Evolutionary conservation across 92 coral and sea anemone species (phyloP), one percentile per base, ranked within the genome.

Genomic region (Heteractis magnifica): DNA sequence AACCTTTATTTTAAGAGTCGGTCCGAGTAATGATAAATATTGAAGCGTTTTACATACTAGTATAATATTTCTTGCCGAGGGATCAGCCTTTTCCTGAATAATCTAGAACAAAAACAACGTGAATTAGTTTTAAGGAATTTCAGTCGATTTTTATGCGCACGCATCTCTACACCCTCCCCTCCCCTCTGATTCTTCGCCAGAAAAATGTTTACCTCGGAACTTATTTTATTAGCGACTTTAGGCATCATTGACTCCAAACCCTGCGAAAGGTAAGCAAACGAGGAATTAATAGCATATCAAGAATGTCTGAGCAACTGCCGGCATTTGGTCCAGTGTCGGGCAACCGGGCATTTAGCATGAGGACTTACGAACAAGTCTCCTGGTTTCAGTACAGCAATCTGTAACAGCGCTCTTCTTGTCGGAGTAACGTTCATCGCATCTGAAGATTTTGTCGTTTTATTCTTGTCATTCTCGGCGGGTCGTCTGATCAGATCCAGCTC

Each of bases 351-450:
- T 34, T 34, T 34, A 34, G 44, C 44, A 34, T 34, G 3, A 8
- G 53, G 20, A 93, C 98, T 91, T 72, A 93, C 98, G 83, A 93
- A 93, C 90, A 93, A 91, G 58, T 93, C 90, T 60, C 98, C 98
- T 51, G 93, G 98, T 79, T 93, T 93, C 14, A 93, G 93, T 3
- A 88, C 77, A 10, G 98, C 98, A 55, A 93, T 91, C 84, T 93
- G 98, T n/a, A 93, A 82, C 52, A 93, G 71, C 49, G 98, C 98
- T 16, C 87, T 91, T 70, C 98, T 85, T 56, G 98, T 93, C 34
- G 98, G 98, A 6, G 78, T 18, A 62, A 52, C 48, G 23, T 72
- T 76, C 20, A 85, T 75, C 6, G 78, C 53, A n/a, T 93, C 94
- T 13, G 92, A 85, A n/a, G 51, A 18, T 73, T 86, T 87, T 8